Evolutionary conservation across 1,140 invertebrate species (phyloP).

Genomic region (Andrena cerasifolii): DNA sequence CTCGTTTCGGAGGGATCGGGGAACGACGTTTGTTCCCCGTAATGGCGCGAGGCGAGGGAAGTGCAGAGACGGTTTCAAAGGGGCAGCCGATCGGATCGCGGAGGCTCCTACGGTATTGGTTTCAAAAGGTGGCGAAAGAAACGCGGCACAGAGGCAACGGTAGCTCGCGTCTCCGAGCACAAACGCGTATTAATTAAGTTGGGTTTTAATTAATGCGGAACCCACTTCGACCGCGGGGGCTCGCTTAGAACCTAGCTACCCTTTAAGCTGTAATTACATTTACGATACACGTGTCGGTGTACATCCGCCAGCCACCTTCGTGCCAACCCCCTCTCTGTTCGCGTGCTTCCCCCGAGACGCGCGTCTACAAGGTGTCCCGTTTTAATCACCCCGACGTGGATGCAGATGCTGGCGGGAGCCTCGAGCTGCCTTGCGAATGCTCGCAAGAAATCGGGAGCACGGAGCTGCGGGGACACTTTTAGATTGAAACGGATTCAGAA

Average conservation of each 20-base stretch:
- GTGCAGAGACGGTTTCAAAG: not conserved
- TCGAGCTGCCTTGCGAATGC: too few species aligned
- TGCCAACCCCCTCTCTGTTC: slow-evolving; percentile 13
- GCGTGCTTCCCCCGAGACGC: slow-evolving; percentile 15
- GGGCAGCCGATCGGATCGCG: not conserved
- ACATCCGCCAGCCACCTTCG: slow-evolving; percentile 46
- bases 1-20: slow-evolving; percentile 6
- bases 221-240: slow-evolving; percentile 58
- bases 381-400: not conserved
- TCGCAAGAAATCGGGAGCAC: too few species aligned
- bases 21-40: not conserved
- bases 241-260: slow-evolving; percentile 53
- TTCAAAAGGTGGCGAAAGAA: not conserved
- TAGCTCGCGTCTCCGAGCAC: slow-evolving; percentile 9
- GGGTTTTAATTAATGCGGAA: slow-evolving; percentile 63
- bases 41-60: not conserved
- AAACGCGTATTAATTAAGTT: slow-evolving; percentile 64
- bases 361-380: not conserved
- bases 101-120: not conserved
- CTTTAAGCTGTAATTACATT: slow-evolving; percentile 73
- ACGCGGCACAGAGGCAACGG: not conserved
- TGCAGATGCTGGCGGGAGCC: too few species aligned
- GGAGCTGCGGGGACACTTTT: too few species aligned
- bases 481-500: too few species aligned
- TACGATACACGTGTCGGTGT: slow-evolving; percentile 62